Evolutionary conservation across 2,888 invertebrate genomes (phyloP), one percentile per base, ranked within the genome.

Genomic region (Acanthosepion esculentum): DNA sequence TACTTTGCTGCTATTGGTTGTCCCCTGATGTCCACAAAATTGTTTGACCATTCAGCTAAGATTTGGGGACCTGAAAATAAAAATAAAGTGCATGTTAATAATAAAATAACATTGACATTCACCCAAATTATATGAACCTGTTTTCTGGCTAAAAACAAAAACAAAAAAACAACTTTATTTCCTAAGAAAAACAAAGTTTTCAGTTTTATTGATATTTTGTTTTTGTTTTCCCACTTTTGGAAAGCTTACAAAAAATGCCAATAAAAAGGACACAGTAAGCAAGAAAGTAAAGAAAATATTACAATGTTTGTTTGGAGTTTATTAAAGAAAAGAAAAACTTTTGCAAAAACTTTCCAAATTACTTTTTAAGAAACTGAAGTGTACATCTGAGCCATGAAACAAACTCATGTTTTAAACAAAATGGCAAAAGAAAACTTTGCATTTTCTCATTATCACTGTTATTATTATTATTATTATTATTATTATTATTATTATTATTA

Each of bases 381-480:
- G n/a, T n/a, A 78, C n/a, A 78, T 78, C 78, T 78, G 78, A 78
- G 78, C 78, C 78, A n/a, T n/a, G n/a, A 78, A 78, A 78, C n/a
- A 33, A 33, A 78, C n/a, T 78, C 18, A 78, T n/a, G 78, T n/a
- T 78, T 33, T 78, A 78, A n/a, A 78, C 33, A n/a, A n/a, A 12
- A n/a, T 12, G 5, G n/a, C 20, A n/a, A 5, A 33, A n/a, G 15
- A 33, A 78, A 78, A 12, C 15, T n/a, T 33, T 2, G 18, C 23
- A 12, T 23, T n/a, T n/a, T 33, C 15, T 18, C 18, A 78, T n/a
- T 18, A 78, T n/a, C n/a, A 78, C 18, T n/a, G 33, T 12, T n/a
- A 33, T n/a, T n/a, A 78, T n/a, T n/a, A 78, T n/a, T n/a, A 18
- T n/a, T n/a, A 12, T n/a, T n/a, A 10, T n/a, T 15, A n/a, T n/a